Conservation (phyloP, 2,888 invertebrate genomes). For the Glyphotaelius pellucidus region DNA sequence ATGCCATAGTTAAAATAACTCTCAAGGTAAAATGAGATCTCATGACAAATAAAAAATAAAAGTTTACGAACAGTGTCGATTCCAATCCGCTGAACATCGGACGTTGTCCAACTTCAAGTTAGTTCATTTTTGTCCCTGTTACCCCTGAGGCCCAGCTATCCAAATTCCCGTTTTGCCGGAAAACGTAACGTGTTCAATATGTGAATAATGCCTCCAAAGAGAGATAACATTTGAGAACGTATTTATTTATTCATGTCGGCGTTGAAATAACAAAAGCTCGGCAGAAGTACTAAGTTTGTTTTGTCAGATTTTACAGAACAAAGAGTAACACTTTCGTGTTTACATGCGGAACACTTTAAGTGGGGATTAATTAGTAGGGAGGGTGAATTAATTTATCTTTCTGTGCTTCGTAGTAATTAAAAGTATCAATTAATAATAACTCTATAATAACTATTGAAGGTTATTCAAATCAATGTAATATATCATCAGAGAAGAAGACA, state of each 20-base stretch:
- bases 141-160: neutral
- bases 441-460: too few relatives aligned
- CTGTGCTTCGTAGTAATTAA: neutral
- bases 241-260: slow-evolving; percentile 15
- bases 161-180: neutral
- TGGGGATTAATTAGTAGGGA: neutral
- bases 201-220: neutral
- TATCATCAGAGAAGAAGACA: too few relatives aligned
- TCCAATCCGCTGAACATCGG: neutral
- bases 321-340: neutral
- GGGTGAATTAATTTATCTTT: neutral
- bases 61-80: neutral
- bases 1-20: neutral
- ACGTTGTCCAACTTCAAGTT: neutral
- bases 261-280: slow-evolving; percentile 4
- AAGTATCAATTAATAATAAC: too few relatives aligned
- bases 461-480: too few relatives aligned
- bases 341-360: neutral
- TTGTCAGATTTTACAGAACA: neutral
- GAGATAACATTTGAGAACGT: neutral
- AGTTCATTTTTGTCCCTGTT: neutral
- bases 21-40: neutral
- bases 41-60: neutral
- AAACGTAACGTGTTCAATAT: neutral
- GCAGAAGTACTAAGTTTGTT: neutral